Base-by-base conservation (phyloP, 2,797 vertebrate species). In the Pampus argenteus region DNA sequence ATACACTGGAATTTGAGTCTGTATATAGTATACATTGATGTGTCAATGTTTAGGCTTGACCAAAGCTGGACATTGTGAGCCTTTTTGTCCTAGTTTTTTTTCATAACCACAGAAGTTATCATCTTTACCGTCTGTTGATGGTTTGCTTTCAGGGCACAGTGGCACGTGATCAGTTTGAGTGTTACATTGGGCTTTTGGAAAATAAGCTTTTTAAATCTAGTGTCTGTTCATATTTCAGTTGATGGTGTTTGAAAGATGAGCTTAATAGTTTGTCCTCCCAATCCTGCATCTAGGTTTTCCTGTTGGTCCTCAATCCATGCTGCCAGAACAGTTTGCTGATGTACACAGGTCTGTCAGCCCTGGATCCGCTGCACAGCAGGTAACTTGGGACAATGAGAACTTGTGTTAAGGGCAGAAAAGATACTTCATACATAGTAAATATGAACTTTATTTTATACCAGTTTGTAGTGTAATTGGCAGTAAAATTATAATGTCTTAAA, bases 281-380 rank as follows among this genome's bases (percentile, higher is more conserved):
- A 15, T 60, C 1, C 2, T 56, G 10, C 17, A 22, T 62, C 2
- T 80, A 95, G 94, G 92, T 17, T 94, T 89, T 70, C 61, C 89
- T 68, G 82, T 89, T 72, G 92, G 86, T 76, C 85, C 87, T 66
- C 93, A 83, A 61, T 63, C 94, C 15, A 88, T 97, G 65, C 88
- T 97, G 25, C 93, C 95, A 59, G 97, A 98, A 66, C 96, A 96
- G 20, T 97, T 97, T 93, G 88, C 94, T 86, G 95, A 96, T 58
- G 84, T 97, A 54, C 96, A 93, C 86, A 94, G 97, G 74, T 92
- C 96, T 18, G 87, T 96, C 87, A 98, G 97, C 74, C 96, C 97
- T 22, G 92, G 93, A 82, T 88, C 94, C 47, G 86, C 57, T 62
- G 85, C 95, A 66, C 93, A 95, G 51, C 97, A 97, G 96, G 97